These are phyloP conservation scores for Thereuonema tuberculata DNA, from an alignment of 1,140 invertebrate genomes.

Conservation along the genomic window DNA sequence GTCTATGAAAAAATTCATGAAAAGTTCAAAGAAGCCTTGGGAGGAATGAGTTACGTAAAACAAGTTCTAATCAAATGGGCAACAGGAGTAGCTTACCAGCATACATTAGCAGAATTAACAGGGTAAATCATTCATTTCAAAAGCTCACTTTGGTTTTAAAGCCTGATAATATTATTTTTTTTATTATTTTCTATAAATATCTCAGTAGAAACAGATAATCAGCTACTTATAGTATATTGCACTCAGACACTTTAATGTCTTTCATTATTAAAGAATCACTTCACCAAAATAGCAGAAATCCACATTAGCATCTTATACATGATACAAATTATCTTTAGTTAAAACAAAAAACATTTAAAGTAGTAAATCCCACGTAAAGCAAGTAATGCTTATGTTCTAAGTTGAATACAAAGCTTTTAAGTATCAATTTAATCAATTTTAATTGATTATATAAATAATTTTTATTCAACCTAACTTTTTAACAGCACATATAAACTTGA, in stretches of 20 bases:
- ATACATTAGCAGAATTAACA: slow-evolving; percentile 41
- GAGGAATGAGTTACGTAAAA: slow-evolving; percentile 47
- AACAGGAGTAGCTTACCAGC: neutral
- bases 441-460: too few relatives aligned
- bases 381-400: too few relatives aligned
- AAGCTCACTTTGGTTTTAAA: slow-evolving; percentile 49
- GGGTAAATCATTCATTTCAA: slow-evolving; percentile 43
- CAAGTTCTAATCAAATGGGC: slow-evolving; percentile 58
- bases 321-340: too few relatives aligned
- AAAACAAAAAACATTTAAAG: too few relatives aligned
- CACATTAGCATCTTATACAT: too few relatives aligned
- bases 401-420: too few relatives aligned
- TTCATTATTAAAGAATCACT: neutral
- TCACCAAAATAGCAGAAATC: too few relatives aligned
- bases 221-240: neutral
- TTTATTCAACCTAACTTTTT: too few relatives aligned
- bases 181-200: neutral
- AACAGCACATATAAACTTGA: too few relatives aligned
- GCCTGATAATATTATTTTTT: slow-evolving; percentile 37
- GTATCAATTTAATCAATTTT: too few relatives aligned
- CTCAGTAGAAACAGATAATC: neutral
- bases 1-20: slow-evolving; percentile 90
- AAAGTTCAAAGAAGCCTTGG: slow-evolving; percentile 58
- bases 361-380: too few relatives aligned
- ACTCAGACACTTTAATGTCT: neutral